Evolutionary conservation across 2,797 vertebrate genomes (phyloP).

Genomic region (Tadarida brasiliensis): DNA sequence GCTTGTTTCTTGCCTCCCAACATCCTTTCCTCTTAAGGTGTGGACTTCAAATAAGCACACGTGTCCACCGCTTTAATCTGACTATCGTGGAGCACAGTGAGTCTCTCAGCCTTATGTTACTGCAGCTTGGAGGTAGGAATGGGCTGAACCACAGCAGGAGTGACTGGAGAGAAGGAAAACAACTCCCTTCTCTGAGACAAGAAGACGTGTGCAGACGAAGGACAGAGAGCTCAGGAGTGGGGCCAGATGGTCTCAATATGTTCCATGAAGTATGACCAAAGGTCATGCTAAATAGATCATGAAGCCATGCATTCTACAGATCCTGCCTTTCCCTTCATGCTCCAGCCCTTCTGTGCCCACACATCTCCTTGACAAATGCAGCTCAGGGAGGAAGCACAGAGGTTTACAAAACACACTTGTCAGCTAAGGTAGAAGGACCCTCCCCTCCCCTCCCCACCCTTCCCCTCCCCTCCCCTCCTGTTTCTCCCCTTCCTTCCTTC

Average conservation of each 20-base stretch:
- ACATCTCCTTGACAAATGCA: conserved; percentile 35
- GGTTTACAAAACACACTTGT: neutral
- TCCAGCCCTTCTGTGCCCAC: neutral
- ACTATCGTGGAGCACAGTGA: neutral
- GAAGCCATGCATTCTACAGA: neutral
- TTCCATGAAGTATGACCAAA: neutral
- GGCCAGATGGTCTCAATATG: neutral
- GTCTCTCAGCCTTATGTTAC: neutral
- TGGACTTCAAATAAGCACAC: neutral
- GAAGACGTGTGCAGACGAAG: neutral
- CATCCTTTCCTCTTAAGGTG: neutral
- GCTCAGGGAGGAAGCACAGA: neutral
- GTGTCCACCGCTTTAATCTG: neutral
- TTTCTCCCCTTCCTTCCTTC: fast-evolving
- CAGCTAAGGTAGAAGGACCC: neutral
- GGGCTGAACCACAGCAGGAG: neutral
- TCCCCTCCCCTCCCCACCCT: neutral
- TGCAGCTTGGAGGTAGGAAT: neutral
- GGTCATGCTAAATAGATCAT: conserved; percentile 42
- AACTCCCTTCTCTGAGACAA: neutral
- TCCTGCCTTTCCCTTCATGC: conserved; percentile 4
- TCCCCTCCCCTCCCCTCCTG: too few species aligned
- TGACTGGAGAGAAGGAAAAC: neutral
- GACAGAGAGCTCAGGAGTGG: neutral
- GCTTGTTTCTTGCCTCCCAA: neutral